Evolutionary conservation across 1,140 invertebrate genomes (phyloP), one percentile per base, ranked within the genome.

Genomic region (Aphidius ervi): DNA sequence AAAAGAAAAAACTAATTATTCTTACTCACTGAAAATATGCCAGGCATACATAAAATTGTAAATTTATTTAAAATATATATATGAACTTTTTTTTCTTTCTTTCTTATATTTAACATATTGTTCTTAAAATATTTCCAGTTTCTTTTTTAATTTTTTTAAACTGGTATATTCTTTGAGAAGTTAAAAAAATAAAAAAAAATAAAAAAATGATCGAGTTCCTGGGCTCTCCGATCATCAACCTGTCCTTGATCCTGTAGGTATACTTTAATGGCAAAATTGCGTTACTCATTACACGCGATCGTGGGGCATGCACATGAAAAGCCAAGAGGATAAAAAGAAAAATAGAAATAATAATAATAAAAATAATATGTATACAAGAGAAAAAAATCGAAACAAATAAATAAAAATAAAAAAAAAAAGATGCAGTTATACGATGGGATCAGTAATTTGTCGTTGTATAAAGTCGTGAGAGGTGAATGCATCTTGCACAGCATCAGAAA

Each of bases 191-290:
- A 23, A 2, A 3, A 23, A 23, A 23, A 23, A 23, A 23, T 9
- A 8, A 57, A 57, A 57, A 57, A 57, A 46, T 57, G 23, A 57
- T 57, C 56, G 56, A 37, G 56, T 46, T 57, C 56, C 5, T 37
- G 49, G 39, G 49, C 37, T 23, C 49, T 37, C 23, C 31, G 45
- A 16, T 57, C 16, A 42, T 46, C 16, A 46, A 57, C 20, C 56
- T 46, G 56, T 57, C 56, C 56, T 57, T 57, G 56, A 57, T 57
- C 42, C 42, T 31, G 20, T 5, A 39, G 56, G 43, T 6, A 43
- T 46, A 31, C 56, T 57, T 57, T 46, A 57, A 57, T 57, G 56
- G 42, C 31, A 39, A 57, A 57, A 57, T 57, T 57, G 56, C 56
- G 10, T 57, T 46, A 16, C 23, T 57, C 46, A 55, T 55, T 55